phyloP scores from a whole-genome alignment of 2,888 invertebrate genomes.

The Scotopteryx bipunctaria region DNA sequence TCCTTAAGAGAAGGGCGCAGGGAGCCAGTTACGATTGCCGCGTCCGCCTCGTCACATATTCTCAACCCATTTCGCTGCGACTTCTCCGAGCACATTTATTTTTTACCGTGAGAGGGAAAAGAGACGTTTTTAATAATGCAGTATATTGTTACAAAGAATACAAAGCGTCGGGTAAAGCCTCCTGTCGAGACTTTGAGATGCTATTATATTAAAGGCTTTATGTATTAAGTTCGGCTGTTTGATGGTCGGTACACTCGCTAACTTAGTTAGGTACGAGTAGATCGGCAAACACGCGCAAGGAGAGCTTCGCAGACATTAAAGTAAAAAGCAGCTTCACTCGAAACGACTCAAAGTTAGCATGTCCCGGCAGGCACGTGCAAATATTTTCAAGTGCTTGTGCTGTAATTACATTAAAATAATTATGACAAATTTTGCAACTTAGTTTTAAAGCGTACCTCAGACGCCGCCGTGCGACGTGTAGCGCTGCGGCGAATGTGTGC shows the following conservation, averaged over 20 bases:
- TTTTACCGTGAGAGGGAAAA: constrained; percentile 59
- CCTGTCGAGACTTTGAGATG: constrained; percentile 51
- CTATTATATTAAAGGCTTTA: constrained; percentile 58
- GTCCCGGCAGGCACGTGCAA: constrained; percentile 5
- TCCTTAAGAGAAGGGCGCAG: constrained; percentile 48
- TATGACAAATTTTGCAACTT: not conserved
- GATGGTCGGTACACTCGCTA: constrained; percentile 43
- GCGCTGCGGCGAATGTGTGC: too few relatives aligned
- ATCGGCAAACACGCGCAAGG: constrained; percentile 30
- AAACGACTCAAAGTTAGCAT: constrained; percentile 9
- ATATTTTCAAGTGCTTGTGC: constrained; percentile 11
- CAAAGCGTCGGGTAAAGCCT: constrained; percentile 64
- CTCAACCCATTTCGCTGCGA: constrained; percentile 54
- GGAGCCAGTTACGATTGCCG: constrained; percentile 54
- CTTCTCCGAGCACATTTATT: constrained; percentile 58
- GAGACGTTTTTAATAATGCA: constrained; percentile 75
- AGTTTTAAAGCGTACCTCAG: not conserved
- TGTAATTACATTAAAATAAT: not conserved
- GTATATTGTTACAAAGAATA: constrained; percentile 73
- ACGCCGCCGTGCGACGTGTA: too few relatives aligned
- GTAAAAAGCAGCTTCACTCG: constrained; percentile 23
- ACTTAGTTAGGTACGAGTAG: constrained; percentile 41
- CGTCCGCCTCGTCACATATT: constrained; percentile 55
- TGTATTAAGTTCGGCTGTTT: constrained; percentile 56
- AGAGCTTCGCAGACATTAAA: constrained; percentile 18